Base-by-base conservation (phyloP, 37 sponge, comb jelly and placozoan genomes). In the Tethya wilhelma region DNA sequence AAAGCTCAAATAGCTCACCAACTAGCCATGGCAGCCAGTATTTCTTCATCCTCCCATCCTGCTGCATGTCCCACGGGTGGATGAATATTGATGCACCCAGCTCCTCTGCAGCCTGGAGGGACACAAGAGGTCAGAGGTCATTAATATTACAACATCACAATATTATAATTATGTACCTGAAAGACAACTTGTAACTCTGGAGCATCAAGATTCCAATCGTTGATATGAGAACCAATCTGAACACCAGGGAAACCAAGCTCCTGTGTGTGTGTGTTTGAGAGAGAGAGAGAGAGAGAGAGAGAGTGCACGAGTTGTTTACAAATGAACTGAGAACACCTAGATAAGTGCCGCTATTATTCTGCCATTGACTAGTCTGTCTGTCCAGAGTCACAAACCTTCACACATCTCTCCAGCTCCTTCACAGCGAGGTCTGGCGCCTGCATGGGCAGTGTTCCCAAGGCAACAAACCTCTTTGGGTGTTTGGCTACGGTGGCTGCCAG, bases 11-110 rank as follows among this genome's bases (percentile, higher is more conserved):
- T 71, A 4, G 46, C 88, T 74, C 32, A 87, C 89, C 94, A 69
- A 96, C 96, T 20, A 96, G 71, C 96, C 96, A 96, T 4, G 93
- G 96, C 69, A 96, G 69, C 96, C 96, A 96, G 66, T 87, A 96
- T 79, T 96, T 96, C 67, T 82, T 75, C 96, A 96, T 96, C 7
- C 96, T 67, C 0, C 87, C 90, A 69, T 78, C 84, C 44, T 66
- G 76, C 41, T 83, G 62, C 96, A 96, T 96, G 82, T 96, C 96
- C 96, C 96, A 96, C 0, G 96, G 96, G 57, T 96, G 96, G 58
- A 96, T 81, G 59, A 96, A 92, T 12, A 96, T 55, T 37, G 79
- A 63, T 39, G 90, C 93, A 42, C 72, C 84, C 39, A 96, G 64
- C 73, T 91, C 96, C 56, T 96, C 93, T 58, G 91, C 91, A 36